Evolutionary conservation across 2,797 vertebrate genomes (phyloP).

Genomic region (Periparus ater): DNA sequence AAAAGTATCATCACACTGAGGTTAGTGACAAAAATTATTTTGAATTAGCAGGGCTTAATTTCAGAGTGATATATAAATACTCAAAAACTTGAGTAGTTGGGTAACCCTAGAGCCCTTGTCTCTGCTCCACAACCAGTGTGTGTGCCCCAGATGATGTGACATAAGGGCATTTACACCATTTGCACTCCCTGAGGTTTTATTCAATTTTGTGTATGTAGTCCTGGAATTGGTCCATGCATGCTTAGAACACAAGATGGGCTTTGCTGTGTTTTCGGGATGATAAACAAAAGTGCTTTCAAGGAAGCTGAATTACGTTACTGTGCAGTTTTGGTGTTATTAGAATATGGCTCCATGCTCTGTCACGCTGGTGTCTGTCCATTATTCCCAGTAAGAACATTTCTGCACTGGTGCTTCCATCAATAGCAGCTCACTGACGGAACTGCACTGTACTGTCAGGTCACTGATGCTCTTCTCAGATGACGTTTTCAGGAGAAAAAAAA

Average conservation of each 20-base stretch:
- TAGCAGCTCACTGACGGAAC: not conserved
- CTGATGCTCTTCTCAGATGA: not conserved
- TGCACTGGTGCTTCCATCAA: not conserved
- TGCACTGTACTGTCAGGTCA: not conserved
- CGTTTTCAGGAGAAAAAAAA: not conserved
- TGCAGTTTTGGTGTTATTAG: not conserved
- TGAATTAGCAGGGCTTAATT: not conserved
- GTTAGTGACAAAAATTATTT: not conserved
- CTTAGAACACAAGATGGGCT: not conserved
- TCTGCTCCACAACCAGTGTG: not conserved
- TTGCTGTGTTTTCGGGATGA: not conserved
- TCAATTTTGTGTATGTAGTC: not conserved
- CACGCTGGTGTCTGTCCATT: not conserved
- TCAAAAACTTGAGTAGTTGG: not conserved
- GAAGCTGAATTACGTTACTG: not conserved
- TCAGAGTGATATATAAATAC: not conserved
- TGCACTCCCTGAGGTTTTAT: not conserved
- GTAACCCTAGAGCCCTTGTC: not conserved
- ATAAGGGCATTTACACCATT: not conserved
- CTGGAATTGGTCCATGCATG: not conserved
- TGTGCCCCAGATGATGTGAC: not conserved
- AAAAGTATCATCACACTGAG: not conserved
- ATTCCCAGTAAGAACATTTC: not conserved
- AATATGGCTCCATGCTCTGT: not conserved
- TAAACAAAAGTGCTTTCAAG: conserved; percentile 25